phyloP scores from a whole-genome alignment of 2,113 vertebrate genomes.

The Rana temporaria region DNA sequence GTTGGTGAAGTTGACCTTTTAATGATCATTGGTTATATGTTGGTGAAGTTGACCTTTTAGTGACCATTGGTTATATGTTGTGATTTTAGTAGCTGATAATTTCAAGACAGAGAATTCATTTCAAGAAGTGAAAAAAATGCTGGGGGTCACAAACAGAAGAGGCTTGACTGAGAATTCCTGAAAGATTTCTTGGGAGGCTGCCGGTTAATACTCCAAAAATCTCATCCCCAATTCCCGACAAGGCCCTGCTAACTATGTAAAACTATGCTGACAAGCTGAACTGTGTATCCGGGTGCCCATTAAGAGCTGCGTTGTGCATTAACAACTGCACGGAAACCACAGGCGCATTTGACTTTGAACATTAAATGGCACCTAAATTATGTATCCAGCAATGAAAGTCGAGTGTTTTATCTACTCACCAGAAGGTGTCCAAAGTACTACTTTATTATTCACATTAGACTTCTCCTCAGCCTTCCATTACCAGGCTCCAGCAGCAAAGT shows the following conservation, averaged over 20 bases:
- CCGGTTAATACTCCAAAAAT: slow-evolving; percentile 38
- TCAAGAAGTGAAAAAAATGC: too few species aligned
- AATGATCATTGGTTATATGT: too few species aligned
- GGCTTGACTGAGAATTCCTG: background rate
- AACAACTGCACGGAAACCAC: slow-evolving; percentile 40
- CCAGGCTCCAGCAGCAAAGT: background rate
- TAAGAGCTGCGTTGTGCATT: slow-evolving; percentile 47
- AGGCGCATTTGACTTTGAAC: slow-evolving; percentile 20
- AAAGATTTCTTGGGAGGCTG: background rate
- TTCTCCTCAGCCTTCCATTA: slow-evolving; percentile 41
- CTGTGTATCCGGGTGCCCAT: slow-evolving; percentile 38
- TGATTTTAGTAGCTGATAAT: too few species aligned
- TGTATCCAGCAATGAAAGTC: slow-evolving; percentile 23
- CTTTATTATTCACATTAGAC: slow-evolving; percentile 41
- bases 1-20: too few species aligned
- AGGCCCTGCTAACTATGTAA: slow-evolving; percentile 57
- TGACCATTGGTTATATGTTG: too few species aligned
- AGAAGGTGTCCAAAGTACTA: slow-evolving; percentile 41
- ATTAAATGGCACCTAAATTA: background rate
- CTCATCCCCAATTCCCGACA: slow-evolving; percentile 42
- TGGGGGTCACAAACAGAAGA: too few species aligned
- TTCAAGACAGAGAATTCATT: too few species aligned
- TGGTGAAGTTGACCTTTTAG: too few species aligned
- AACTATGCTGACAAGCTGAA: slow-evolving; percentile 55
- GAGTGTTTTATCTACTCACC: slow-evolving; percentile 36